Conservation (phyloP, 2,888 invertebrate genomes). For the Spialia ferax region DNA sequence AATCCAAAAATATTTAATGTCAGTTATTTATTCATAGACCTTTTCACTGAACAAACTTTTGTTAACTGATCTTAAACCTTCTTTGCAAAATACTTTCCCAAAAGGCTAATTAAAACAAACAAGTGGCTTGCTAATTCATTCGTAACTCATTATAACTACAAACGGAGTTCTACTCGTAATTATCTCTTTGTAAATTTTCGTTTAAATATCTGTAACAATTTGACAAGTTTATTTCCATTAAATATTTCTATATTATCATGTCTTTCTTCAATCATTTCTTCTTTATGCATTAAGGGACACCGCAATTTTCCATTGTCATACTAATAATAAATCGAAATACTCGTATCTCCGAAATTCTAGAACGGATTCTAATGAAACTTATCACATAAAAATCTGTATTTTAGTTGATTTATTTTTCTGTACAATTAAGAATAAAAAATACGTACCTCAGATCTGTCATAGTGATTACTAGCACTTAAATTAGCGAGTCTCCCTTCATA, state of each 20-base stretch:
- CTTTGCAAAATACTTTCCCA: background rate
- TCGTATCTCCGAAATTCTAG: no score
- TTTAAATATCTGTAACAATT: background rate
- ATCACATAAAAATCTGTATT: no score
- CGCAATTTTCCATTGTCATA: no score
- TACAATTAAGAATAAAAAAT: no score
- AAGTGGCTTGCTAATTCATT: background rate
- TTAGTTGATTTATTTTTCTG: no score
- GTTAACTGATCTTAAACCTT: background rate
- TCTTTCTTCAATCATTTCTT: no score
- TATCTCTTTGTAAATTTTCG: background rate
- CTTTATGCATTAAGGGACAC: no score
- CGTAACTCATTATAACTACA: constrained; percentile 4
- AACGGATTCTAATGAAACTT: no score
- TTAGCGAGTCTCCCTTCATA: constrained; percentile 87
- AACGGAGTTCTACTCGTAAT: background rate
- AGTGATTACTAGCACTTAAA: constrained; percentile 89
- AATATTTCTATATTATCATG: background rate
- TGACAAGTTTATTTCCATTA: background rate
- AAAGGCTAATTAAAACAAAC: constrained; percentile 8
- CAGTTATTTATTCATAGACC: background rate
- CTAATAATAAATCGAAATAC: no score
- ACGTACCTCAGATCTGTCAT: constrained; percentile 74
- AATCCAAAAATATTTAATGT: background rate
- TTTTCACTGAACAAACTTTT: background rate